phyloP scores from a whole-genome alignment of 2,888 invertebrate genomes.

The Papilio gigon region DNA sequence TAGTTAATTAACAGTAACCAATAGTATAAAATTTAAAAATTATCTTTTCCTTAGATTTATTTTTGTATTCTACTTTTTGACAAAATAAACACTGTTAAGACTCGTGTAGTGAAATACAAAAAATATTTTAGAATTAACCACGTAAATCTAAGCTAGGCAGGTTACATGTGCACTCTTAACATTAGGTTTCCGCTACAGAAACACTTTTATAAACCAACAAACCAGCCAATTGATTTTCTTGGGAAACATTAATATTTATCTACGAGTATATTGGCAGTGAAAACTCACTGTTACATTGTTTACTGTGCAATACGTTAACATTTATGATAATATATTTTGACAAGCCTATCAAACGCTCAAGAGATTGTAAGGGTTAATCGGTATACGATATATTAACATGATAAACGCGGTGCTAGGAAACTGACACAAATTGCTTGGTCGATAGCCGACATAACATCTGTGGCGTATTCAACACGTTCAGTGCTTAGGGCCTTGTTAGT shows the following conservation, averaged over 20 bases:
- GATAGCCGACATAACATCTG: slow-evolving; percentile 49
- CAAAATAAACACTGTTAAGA: too few relatives aligned
- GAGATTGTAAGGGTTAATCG: slow-evolving; percentile 65
- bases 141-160: too few relatives aligned
- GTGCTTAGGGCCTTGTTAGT: not conserved
- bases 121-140: too few relatives aligned
- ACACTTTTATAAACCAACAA: too few relatives aligned
- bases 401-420: slow-evolving; percentile 56
- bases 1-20: not conserved
- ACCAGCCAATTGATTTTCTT: too few relatives aligned
- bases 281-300: slow-evolving; percentile 4
- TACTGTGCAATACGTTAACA: not conserved
- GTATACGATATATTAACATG: slow-evolving; percentile 64
- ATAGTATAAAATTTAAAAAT: not conserved
- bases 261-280: too few relatives aligned
- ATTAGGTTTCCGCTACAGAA: too few relatives aligned
- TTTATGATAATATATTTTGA: slow-evolving; percentile 31
- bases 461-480: slow-evolving; percentile 5
- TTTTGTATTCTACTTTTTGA: too few relatives aligned
- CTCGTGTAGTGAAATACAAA: too few relatives aligned
- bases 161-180: too few relatives aligned
- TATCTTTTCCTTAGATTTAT: too few relatives aligned
- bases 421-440: slow-evolving; percentile 58
- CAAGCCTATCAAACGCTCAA: slow-evolving; percentile 46
- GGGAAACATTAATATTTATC: too few relatives aligned